Conservation (phyloP, 2,113 vertebrate species). For the Echinops telfairi region DNA sequence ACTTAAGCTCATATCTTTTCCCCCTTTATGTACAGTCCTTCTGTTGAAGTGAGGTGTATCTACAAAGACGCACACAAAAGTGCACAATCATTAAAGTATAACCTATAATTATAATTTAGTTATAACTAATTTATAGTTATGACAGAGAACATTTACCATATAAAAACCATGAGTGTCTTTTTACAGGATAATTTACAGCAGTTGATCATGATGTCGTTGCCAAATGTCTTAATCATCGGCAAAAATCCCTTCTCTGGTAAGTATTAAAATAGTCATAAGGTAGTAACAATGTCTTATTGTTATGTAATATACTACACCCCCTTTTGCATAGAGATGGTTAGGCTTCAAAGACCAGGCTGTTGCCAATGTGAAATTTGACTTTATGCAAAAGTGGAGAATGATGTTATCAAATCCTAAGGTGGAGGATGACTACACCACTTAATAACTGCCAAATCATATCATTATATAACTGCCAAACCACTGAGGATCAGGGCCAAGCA, state of each 20-base stretch:
- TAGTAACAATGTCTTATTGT: conserved; percentile 7
- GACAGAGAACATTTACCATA: neutral
- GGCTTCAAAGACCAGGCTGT: neutral
- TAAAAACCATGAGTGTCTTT: conserved; percentile 65
- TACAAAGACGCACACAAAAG: neutral
- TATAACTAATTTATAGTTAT: conserved; percentile 35
- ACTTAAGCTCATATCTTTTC: conserved; percentile 11
- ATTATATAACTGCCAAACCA: neutral
- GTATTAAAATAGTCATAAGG: conserved; percentile 76
- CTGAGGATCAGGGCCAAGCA: neutral
- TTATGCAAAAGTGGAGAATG: neutral
- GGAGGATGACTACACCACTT: no score
- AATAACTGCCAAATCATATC: no score
- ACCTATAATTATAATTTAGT: neutral
- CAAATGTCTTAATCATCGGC: conserved; percentile 96
- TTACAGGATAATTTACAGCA: conserved; percentile 96
- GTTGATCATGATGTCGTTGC: conserved; percentile 98
- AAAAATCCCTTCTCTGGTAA: conserved; percentile 95
- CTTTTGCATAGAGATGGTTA: neutral
- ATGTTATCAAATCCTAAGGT: no score
- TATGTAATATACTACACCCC: neutral
- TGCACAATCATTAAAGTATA: no score
- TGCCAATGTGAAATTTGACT: neutral
- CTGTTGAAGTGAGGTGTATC: neutral
- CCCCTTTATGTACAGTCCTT: neutral